Conservation (phyloP, 2,113 vertebrate genomes). For the Pimephales promelas region DNA sequence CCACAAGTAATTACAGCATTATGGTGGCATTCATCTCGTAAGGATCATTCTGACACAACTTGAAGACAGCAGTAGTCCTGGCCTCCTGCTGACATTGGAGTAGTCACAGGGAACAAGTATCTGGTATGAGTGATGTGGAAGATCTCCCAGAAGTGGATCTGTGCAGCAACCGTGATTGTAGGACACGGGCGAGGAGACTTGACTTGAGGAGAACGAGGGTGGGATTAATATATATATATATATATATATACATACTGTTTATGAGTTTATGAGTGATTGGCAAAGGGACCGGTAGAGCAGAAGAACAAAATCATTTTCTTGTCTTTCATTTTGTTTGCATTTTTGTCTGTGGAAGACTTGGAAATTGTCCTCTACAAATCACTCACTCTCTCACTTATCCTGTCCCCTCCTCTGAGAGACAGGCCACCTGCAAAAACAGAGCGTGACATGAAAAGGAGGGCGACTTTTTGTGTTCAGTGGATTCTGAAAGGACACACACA, state of each 20-base stretch:
- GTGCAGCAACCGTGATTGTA: conserved; percentile 24
- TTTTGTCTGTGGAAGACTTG: not conserved
- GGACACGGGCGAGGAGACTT: not conserved
- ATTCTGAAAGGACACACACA: conserved; percentile 39
- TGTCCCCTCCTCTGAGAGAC: conserved; percentile 31
- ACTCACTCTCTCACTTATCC: conserved; percentile 9
- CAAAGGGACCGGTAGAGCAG: no score
- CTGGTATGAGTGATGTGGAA: conserved; percentile 35
- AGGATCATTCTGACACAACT: not conserved
- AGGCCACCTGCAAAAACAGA: conserved; percentile 58
- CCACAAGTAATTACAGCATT: not conserved
- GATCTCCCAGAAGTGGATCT: conserved; percentile 37
- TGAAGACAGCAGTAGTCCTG: not conserved
- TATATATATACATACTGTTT: not conserved
- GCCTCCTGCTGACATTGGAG: not conserved
- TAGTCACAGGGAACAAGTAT: conserved; percentile 3
- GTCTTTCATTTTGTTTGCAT: not conserved
- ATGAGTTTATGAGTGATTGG: not conserved
- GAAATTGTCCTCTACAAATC: conserved; percentile 43
- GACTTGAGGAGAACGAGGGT: not conserved
- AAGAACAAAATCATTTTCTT: no score
- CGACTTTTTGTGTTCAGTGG: conserved; percentile 36
- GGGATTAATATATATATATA: not conserved
- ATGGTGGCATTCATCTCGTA: conserved; percentile 1
- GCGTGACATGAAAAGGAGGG: conserved; percentile 52